Conservation (phyloP, 2,888 invertebrate genomes). For the Polia nebulosa region DNA sequence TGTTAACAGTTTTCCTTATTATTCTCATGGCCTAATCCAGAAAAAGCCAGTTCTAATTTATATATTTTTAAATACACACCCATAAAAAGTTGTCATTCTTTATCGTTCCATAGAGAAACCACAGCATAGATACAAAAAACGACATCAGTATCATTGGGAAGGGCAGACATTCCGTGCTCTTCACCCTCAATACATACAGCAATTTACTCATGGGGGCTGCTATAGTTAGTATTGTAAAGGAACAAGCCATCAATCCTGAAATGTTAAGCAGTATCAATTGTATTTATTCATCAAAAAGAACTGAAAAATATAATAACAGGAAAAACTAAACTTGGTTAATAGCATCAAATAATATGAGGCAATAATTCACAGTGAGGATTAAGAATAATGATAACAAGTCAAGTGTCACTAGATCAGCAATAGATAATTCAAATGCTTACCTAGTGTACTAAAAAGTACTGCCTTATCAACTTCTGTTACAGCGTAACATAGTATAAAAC, state of each 20-base stretch:
- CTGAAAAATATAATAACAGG: neutral
- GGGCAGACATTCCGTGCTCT: constrained; percentile 96
- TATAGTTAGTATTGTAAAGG: constrained; percentile 95
- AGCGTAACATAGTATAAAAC: constrained; percentile 91
- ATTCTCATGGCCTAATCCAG: too few relatives aligned
- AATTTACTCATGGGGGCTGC: constrained; percentile 95
- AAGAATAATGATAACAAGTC: constrained; percentile 11
- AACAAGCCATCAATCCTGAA: constrained; percentile 92
- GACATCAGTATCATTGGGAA: constrained; percentile 96
- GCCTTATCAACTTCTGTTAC: constrained; percentile 89
- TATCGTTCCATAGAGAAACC: constrained; percentile 96
- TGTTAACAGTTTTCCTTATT: too few relatives aligned
- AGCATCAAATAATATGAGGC: neutral
- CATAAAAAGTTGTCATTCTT: constrained; percentile 95
- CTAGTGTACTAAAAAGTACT: constrained; percentile 91
- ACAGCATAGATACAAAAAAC: constrained; percentile 95
- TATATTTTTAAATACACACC: constrained; percentile 76
- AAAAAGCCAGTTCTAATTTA: neutral
- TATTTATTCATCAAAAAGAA: neutral
- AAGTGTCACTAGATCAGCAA: constrained; percentile 14
- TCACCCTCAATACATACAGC: constrained; percentile 94
- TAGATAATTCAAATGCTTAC: constrained; percentile 82
- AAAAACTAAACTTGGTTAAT: neutral
- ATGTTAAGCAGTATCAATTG: constrained; percentile 8
- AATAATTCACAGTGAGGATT: constrained; percentile 6